These are phyloP conservation scores for Hyposoter didymator DNA, from an alignment of 2,888 invertebrate genomes.

Conservation along the genomic window DNA sequence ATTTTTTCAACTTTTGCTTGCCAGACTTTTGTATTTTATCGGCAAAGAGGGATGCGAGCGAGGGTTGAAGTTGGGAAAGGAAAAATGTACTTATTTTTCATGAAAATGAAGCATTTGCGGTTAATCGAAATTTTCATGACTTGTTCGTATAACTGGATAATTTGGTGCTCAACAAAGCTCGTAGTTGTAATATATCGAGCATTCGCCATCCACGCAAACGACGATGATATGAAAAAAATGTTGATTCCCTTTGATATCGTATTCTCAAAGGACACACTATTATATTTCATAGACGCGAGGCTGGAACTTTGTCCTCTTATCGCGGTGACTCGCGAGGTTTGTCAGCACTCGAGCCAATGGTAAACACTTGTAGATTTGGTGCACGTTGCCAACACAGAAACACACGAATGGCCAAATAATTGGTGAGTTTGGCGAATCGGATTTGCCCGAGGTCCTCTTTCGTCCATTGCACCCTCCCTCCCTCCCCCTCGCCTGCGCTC, in stretches of 20 bases:
- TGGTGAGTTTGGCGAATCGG: slow-evolving; percentile 81
- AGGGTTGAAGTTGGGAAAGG: too few species aligned
- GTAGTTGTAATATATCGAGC: too few species aligned
- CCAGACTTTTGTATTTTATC: too few species aligned
- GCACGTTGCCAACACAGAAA: slow-evolving; percentile 79
- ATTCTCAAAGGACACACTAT: slow-evolving; percentile 1
- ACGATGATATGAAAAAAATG: too few species aligned
- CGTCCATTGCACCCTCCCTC: slow-evolving; percentile 65
- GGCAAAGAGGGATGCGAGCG: too few species aligned
- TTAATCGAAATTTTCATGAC: too few species aligned
- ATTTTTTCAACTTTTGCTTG: too few species aligned
- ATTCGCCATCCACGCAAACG: too few species aligned
- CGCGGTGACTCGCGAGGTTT: slow-evolving; percentile 32
- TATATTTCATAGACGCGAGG: not conserved
- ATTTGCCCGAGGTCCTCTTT: slow-evolving; percentile 70
- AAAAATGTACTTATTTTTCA: too few species aligned
- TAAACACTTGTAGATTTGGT: slow-evolving; percentile 84
- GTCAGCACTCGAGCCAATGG: slow-evolving; percentile 62
- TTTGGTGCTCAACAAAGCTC: too few species aligned
- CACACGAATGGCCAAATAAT: slow-evolving; percentile 82
- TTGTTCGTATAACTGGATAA: too few species aligned
- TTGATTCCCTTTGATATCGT: not conserved
- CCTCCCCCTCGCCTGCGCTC: slow-evolving; percentile 57
- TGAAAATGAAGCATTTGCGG: too few species aligned
- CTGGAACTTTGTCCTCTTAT: not conserved